phyloP scores from a whole-genome alignment of 2,113 vertebrate genomes.

The Anarhynchus alexandrinus region DNA sequence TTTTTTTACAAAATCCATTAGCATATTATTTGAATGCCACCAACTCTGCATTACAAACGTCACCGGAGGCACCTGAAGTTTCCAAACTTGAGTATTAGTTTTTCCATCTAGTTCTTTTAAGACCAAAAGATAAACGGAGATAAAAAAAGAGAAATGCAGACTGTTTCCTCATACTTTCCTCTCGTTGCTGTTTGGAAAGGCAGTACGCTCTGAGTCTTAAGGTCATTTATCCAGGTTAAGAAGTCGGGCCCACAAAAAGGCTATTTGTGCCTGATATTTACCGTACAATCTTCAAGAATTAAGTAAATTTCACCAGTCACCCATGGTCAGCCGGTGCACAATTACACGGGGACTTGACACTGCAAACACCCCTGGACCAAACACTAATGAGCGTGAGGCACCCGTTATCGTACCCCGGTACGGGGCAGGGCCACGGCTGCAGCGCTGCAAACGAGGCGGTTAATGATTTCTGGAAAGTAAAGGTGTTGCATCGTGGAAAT shows the following conservation, averaged over 20 bases:
- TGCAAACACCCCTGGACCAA: not conserved
- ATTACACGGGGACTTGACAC: not conserved
- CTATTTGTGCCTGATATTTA: not conserved
- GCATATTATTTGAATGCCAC: not conserved
- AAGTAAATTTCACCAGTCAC: not conserved
- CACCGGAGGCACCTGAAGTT: not conserved
- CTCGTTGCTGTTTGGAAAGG: not conserved
- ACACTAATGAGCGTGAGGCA: not conserved
- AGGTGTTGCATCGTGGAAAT: not conserved
- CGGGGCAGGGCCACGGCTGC: not conserved
- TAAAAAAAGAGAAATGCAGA: not conserved
- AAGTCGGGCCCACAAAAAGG: not conserved
- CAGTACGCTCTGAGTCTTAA: not conserved
- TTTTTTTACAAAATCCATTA: not conserved
- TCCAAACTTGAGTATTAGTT: not conserved
- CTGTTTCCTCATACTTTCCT: not conserved
- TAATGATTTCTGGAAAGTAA: constrained; percentile 45
- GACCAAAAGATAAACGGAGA: not conserved
- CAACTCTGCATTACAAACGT: not conserved
- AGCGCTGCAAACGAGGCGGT: not conserved
- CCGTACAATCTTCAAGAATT: not conserved
- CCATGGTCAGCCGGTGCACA: not conserved
- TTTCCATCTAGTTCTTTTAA: not conserved
- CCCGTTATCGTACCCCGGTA: no score
- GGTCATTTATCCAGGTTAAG: not conserved